Percentiles rank a stretch among this genome's conserved stretches.
Evolutionary conservation across 92 coral and sea anemone genomes (phyloP).

Genomic region (Palythoa caribaeorum): DNA sequence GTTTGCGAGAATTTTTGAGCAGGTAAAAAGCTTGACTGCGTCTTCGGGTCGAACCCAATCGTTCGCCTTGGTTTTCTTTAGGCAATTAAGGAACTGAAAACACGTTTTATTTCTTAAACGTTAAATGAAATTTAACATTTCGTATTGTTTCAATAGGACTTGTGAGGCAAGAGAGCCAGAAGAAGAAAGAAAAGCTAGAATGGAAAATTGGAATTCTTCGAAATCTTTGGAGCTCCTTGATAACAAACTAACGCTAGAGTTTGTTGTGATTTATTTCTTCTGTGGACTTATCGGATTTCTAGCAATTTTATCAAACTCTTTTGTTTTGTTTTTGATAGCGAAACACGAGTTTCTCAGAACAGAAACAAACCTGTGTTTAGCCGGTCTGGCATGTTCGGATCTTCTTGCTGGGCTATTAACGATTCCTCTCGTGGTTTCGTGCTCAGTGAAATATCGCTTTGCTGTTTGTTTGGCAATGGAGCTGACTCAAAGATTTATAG

Average conservation of each 20-base stretch:
- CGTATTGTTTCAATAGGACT: too few relatives aligned
- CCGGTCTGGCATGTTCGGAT: slow-evolving; percentile 34
- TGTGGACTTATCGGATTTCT: slow-evolving; percentile 19
- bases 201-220: background rate
- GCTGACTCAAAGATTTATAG: slow-evolving; percentile 15
- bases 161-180: too few relatives aligned
- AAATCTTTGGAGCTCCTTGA: background rate
- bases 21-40: too few relatives aligned
- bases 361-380: slow-evolving; percentile 26
- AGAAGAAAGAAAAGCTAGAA: background rate
- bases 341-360: slow-evolving; percentile 29
- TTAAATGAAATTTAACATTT: too few relatives aligned
- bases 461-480: slow-evolving; percentile 35
- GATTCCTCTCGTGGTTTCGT: slow-evolving; percentile 26
- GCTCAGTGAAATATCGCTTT: slow-evolving; percentile 1
- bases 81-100: too few relatives aligned
- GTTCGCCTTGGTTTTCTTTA: too few relatives aligned
- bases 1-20: too few relatives aligned
- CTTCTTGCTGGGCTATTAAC: slow-evolving; percentile 36
- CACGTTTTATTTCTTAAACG: too few relatives aligned
- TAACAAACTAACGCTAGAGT: slow-evolving; percentile 12
- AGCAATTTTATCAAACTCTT: background rate
- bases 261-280: slow-evolving; percentile 4
- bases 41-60: too few relatives aligned
- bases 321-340: slow-evolving; percentile 5